Percentiles rank a stretch among this genome's conserved stretches.
phyloP scores from a whole-genome alignment of 2,113 vertebrate species.

The human (Homo sapiens) region GRCh38 chr12:107736001-107736500 shows the following conservation, averaged over 20 bases:
- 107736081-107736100: background rate
- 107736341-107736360: background rate
- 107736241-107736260: background rate
- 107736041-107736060: background rate
- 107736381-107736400: background rate
- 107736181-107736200: background rate
- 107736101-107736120: background rate
- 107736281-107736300: background rate
- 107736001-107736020: background rate
- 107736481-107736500: background rate
- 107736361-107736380: background rate
- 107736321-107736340: background rate
- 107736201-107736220: background rate
- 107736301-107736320: background rate
- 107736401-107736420: no score
- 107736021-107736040: background rate
- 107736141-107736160: background rate
- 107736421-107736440: background rate
- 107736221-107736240: background rate
- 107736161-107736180: background rate
- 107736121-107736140: background rate
- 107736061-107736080: background rate
- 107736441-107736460: background rate
- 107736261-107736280: background rate
- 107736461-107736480: background rate